Conservation (phyloP, 2,797 vertebrate species). For the Glyptemys insculpta region DNA sequence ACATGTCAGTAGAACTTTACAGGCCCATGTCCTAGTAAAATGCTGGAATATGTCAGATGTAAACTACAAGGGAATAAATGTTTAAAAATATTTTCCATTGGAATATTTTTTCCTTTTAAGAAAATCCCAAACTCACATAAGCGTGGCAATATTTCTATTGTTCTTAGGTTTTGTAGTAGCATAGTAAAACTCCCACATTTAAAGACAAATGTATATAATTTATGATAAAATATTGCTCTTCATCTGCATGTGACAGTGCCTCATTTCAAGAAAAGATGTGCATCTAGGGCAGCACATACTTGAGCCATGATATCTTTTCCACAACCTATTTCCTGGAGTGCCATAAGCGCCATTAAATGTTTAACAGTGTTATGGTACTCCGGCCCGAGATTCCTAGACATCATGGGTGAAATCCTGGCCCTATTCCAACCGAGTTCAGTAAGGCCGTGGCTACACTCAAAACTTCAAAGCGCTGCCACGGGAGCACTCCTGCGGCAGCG, state of each 20-base stretch:
- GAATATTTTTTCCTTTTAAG: neutral
- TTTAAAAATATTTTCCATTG: neutral
- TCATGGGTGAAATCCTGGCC: neutral
- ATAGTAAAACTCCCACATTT: neutral
- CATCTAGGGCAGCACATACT: slow-evolving; percentile 1
- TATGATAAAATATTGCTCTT: neutral
- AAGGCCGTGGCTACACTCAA: too few relatives aligned
- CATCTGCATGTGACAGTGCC: neutral
- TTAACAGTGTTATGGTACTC: neutral
- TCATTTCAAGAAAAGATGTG: slow-evolving; percentile 15
- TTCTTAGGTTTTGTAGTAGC: neutral
- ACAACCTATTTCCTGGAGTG: slow-evolving; percentile 22
- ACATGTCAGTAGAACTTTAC: neutral
- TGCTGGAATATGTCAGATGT: neutral
- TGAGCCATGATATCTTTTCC: slow-evolving; percentile 42
- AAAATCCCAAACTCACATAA: neutral
- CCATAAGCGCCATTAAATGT: neutral
- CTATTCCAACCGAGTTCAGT: neutral
- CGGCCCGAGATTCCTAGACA: neutral
- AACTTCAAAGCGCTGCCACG: too few relatives aligned
- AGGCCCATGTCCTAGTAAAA: rapidly evolving
- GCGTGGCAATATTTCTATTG: neutral
- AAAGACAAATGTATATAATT: neutral
- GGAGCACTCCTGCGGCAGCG: too few relatives aligned
- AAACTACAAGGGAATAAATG: neutral